phyloP scores from a whole-genome alignment of 1,140 invertebrate genomes.

The Thaumatotibia leucotreta region DNA sequence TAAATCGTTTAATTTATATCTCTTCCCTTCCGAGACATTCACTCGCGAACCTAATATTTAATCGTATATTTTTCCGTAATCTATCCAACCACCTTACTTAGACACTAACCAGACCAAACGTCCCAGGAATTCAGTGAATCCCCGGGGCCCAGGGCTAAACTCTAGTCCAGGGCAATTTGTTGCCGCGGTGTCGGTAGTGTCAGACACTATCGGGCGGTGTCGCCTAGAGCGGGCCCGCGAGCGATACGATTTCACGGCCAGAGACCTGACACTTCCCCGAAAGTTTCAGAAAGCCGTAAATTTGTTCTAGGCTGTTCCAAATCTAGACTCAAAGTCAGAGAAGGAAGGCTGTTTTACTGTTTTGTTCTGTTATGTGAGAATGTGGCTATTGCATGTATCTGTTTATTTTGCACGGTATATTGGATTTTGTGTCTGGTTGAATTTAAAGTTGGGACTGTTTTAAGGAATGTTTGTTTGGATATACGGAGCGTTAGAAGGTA shows the following conservation, averaged over 20 bases:
- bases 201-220: slow-evolving; percentile 5
- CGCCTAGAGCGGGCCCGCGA: neutral
- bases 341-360: neutral
- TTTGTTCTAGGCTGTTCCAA: neutral
- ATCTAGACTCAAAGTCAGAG: neutral
- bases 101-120: slow-evolving; percentile 5
- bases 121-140: neutral
- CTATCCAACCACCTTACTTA: neutral
- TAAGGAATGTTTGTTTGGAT: neutral
- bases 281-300: neutral
- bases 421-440: slow-evolving; percentile 2
- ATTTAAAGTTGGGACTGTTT: slow-evolving; percentile 7
- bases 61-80: neutral
- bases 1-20: too few relatives aligned
- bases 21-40: too few relatives aligned
- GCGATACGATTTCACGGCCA: slow-evolving; percentile 10
- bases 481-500: neutral
- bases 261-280: neutral
- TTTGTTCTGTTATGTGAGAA: neutral
- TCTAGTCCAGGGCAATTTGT: slow-evolving; percentile 10
- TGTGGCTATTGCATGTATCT: neutral
- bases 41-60: too few relatives aligned
- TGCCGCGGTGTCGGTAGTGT: slow-evolving; percentile 8
- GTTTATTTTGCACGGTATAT: slow-evolving; percentile 12
- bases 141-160: neutral